Base-by-base conservation (phyloP, 2,888 invertebrate species). In the Elmis aenea region DNA sequence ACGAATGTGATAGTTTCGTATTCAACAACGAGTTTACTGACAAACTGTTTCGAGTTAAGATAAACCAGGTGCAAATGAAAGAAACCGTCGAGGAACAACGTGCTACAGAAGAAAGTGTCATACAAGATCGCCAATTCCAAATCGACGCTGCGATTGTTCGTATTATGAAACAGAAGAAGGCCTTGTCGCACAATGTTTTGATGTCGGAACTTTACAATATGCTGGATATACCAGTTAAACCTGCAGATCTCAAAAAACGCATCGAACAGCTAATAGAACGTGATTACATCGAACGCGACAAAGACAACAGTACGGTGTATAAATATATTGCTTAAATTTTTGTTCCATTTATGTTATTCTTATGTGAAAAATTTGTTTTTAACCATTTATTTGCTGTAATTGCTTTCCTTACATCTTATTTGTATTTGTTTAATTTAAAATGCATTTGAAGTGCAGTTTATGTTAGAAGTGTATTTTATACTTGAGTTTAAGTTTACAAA, bases 141-240 rank as follows among this genome's bases (percentile, higher is more conserved):
- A 96, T 99, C 59, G 97, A 99, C 73, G 97, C 97, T 34, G 97
- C 97, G 51, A 90, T 99, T 61, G 97, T 95, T 38, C 78, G 95
- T 54, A 94, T 96, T 61, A 96, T 99, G 96, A 99, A 99, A 76
- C 94, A 91, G 81, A 76, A 94, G 33, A 95, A 95, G 71, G 85
- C 85, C 3, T 77, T 97, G 32, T 84, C 85, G 37, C 97, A 99
- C 74, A 92, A 90, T 70, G 78, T 90, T 55, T 83, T 99, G 54
- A 89, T 99, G 57, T 85, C 88, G 18, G 96, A 97, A 72, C 77
- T 99, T 8, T 95, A 89, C 69, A 87, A 91, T 70, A 91, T 94
- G 67, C 80, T 99, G 55, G 93, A 96, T 67, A 96, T 99, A 71
- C 96, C 97, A 33, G 92, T 96, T 39, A 96, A 94, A 86, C 91